Evolutionary conservation across 1,140 invertebrate species (phyloP), one percentile per base, ranked within the genome.

Genomic region (Danaus melanippus): DNA sequence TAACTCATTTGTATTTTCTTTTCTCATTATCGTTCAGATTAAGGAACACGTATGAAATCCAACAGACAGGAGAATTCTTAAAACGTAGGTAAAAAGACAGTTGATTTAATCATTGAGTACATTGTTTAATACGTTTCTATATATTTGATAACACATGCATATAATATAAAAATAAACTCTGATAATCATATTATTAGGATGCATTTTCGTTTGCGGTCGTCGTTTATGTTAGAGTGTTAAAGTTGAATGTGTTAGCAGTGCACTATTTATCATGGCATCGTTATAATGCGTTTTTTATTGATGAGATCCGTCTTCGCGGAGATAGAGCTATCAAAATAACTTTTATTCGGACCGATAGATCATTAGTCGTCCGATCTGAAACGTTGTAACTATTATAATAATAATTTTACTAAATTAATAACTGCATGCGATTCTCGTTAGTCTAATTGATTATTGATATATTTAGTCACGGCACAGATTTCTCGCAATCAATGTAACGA

Each of bases 231-330:
- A 48, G 8, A 50, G 32, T 49, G 11, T 43, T 45, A 42, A 45
- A 51, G 58, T 55, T 54, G 55, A 60, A 41, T 15, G 21, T 42
- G 39, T 53, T 48, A 50, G 11, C 47, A 46, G 54, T 62, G 54
- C 50, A 64, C 62, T 67, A 54, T 64, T 67, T 67, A 64, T 64
- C 59, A 59, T 43, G 12, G 50, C 62, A 64, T 69, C 59, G 55
- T 55, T 69, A 69, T 69, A 73, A 74, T 70, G 64, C 64, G 56
- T 60, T 64, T 73, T 69, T 71, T 75, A 75, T 75, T 75, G 69
- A 73, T 75, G 69, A 71, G 43, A 56, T 49, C 50, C 53, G 55
- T 53, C 21, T 32, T 4, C 53, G 46, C 46, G 10, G 53, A 57
- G 71, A 74, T 75, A 72, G 62, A 75, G 67, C 51, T 71, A 75